Evolutionary conservation across 2,797 vertebrate genomes (phyloP).

Genomic region (Oryzias sinensis): DNA sequence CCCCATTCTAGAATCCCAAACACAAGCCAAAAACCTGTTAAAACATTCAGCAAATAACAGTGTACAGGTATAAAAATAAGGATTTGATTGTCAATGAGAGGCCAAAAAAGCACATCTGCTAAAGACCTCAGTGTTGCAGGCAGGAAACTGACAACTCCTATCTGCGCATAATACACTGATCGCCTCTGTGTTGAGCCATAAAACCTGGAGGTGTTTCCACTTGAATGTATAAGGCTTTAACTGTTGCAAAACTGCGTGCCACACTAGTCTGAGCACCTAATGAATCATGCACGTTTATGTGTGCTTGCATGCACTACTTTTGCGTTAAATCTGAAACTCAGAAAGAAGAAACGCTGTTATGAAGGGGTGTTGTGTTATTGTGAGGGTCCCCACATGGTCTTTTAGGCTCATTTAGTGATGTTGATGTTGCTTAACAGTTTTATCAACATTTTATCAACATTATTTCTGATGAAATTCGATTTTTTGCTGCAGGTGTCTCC

Average conservation of each 20-base stretch:
- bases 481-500: constrained; percentile 7
- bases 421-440: neutral
- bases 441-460: neutral
- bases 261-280: no score
- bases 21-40: no score
- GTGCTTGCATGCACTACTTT: neutral
- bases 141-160: neutral
- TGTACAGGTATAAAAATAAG: no score
- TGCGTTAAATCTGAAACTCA: no score
- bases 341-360: neutral
- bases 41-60: no score
- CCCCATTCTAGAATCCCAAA: no score
- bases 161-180: no score
- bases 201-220: no score
- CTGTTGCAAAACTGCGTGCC: no score
- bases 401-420: constrained; percentile 2
- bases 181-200: no score
- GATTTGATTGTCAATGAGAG: neutral
- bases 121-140: no score
- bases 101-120: neutral
- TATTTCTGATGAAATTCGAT: neutral
- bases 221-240: no score
- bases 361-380: neutral
- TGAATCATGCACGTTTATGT: neutral
- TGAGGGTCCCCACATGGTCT: neutral